Percentiles rank a stretch among this genome's conserved stretches.
Evolutionary conservation across 2,113 vertebrate genomes (phyloP).

Genomic region (Entosphenus tridentatus): DNA sequence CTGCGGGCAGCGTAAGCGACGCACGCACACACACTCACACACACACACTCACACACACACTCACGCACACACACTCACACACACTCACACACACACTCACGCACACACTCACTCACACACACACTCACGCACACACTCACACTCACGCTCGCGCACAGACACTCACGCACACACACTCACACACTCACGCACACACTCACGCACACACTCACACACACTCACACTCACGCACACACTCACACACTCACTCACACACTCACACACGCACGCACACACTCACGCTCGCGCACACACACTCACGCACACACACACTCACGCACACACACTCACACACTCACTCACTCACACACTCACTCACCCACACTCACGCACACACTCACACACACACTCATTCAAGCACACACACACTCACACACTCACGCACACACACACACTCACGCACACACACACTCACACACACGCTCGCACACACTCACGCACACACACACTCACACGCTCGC

Average conservation of each 20-base stretch:
- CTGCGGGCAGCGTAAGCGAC: slow-evolving; percentile 41
- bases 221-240: neutral
- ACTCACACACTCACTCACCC: neutral
- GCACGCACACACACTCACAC: slow-evolving; percentile 2
- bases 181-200: neutral
- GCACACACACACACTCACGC: neutral
- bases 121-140: neutral
- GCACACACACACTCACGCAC: too few relatives aligned
- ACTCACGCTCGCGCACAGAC: neutral
- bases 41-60: neutral
- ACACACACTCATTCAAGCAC: neutral
- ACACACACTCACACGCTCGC: neutral
- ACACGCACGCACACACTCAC: neutral
- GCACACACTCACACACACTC: neutral
- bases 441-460: neutral
- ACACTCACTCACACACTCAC: neutral
- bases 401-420: neutral
- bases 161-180: neutral
- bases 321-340: neutral
- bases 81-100: neutral
- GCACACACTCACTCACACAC: neutral
- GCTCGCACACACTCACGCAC: neutral
- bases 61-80: slow-evolving; percentile 2
- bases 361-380: neutral
- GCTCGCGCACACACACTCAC: too few relatives aligned